These are phyloP conservation scores for Cabera pusaria DNA, from an alignment of 2,888 invertebrate genomes.

Conservation along the genomic window DNA sequence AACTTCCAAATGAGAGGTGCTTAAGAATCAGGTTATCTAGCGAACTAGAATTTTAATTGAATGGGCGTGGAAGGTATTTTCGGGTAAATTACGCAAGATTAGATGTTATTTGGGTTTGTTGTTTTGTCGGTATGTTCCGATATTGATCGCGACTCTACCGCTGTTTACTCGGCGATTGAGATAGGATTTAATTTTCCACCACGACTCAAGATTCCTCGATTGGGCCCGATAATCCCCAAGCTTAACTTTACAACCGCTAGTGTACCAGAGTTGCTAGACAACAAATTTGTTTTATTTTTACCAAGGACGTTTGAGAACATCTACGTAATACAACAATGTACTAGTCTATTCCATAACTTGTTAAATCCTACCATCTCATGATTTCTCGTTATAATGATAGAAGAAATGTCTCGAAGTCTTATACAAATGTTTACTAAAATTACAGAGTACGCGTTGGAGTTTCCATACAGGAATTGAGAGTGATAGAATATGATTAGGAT, in stretches of 20 bases:
- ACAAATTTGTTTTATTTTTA: too few species aligned
- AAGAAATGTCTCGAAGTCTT: too few species aligned
- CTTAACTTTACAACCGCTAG: conserved; percentile 27
- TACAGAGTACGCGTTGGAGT: too few species aligned
- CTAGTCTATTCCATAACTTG: too few species aligned
- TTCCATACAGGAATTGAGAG: too few species aligned
- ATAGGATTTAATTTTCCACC: conserved; percentile 65
- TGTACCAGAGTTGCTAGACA: too few species aligned
- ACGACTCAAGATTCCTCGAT: conserved; percentile 58
- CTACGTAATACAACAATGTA: too few species aligned
- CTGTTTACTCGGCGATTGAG: conserved; percentile 64
- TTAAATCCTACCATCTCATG: too few species aligned
- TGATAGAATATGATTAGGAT: too few species aligned
- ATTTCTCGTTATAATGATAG: too few species aligned
- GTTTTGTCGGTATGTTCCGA: conserved; percentile 50
- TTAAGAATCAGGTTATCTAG: conserved; percentile 38
- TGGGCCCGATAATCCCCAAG: conserved; percentile 53
- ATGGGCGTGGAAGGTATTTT: conserved; percentile 46
- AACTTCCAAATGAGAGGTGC: conserved; percentile 35
- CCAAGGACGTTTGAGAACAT: too few species aligned
- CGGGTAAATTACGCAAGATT: conserved; percentile 54
- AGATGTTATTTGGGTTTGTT: conserved; percentile 48
- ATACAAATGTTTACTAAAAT: too few species aligned
- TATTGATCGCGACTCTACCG: conserved; percentile 55
- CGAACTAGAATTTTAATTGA: conserved; percentile 51